These are phyloP conservation scores for Drosophila asahinai DNA, from an alignment of 1,140 invertebrate species.

Conservation along the genomic window DNA sequence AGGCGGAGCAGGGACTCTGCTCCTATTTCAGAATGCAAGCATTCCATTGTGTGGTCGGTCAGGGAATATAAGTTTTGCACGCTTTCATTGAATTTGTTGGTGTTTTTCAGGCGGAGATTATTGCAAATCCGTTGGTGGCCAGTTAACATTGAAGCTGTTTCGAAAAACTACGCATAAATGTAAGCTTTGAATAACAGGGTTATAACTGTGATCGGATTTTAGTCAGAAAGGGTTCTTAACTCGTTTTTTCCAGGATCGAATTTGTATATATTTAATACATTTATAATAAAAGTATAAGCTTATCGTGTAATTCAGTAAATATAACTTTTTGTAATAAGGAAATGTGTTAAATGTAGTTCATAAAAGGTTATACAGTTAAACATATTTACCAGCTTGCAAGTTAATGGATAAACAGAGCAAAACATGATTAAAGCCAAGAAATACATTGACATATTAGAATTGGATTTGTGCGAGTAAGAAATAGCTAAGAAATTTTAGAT, in stretches of 20 bases:
- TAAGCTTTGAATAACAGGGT: constrained; percentile 2
- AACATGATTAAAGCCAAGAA: no score
- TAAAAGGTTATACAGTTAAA: no score
- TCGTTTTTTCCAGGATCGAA: no score
- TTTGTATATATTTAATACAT: not conserved
- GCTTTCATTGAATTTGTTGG: constrained; percentile 26
- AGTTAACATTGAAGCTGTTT: constrained; percentile 1
- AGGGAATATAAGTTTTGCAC: constrained; percentile 34
- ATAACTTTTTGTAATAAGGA: no score
- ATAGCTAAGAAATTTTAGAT: no score
- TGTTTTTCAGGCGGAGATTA: not conserved
- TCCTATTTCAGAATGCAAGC: constrained; percentile 13
- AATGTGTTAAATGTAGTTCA: no score
- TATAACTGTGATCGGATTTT: not conserved
- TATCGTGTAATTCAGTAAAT: no score
- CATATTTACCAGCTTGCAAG: no score
- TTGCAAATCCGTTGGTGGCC: not conserved
- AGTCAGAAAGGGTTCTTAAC: not conserved
- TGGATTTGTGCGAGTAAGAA: no score
- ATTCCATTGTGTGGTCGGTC: constrained; percentile 26
- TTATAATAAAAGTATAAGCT: not conserved
- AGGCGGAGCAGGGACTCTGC: not conserved
- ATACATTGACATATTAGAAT: no score
- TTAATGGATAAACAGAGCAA: no score
- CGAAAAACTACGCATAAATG: not conserved